These are phyloP conservation scores for Apteryx mantelli DNA, from an alignment of 2,113 vertebrate genomes.

Conservation along the genomic window DNA sequence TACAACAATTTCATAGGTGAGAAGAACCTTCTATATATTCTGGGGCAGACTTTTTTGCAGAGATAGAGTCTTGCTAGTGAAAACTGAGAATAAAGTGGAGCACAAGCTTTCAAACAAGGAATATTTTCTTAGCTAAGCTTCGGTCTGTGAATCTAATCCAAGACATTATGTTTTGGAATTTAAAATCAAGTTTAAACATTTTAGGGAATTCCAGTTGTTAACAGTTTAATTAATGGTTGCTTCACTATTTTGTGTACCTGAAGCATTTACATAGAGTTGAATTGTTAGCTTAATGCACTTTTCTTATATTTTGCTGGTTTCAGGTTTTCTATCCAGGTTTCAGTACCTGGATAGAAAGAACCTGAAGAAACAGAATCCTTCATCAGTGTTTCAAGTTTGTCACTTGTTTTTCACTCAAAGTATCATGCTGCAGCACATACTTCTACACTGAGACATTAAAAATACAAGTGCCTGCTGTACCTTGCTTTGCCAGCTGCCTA, in stretches of 20 bases:
- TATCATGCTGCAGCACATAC: neutral
- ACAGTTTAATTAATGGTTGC: rapidly evolving
- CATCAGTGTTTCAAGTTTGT: neutral
- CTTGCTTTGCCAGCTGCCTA: neutral
- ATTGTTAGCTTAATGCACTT: neutral
- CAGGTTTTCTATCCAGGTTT: neutral
- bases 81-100: neutral
- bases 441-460: neutral
- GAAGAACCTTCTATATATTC: neutral
- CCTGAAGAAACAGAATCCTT: neutral
- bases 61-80: neutral
- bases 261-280: neutral
- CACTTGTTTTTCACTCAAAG: neutral
- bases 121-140: neutral
- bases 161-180: neutral
- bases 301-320: neutral
- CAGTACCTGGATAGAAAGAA: neutral
- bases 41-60: neutral
- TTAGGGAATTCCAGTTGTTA: neutral
- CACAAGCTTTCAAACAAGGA: neutral
- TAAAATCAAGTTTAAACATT: neutral
- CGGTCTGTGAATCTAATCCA: neutral
- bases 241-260: neutral
- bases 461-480: neutral
- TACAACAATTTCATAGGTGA: neutral